phyloP scores from a whole-genome alignment of 2,888 invertebrate species.

The Drosophila birchii region DNA sequence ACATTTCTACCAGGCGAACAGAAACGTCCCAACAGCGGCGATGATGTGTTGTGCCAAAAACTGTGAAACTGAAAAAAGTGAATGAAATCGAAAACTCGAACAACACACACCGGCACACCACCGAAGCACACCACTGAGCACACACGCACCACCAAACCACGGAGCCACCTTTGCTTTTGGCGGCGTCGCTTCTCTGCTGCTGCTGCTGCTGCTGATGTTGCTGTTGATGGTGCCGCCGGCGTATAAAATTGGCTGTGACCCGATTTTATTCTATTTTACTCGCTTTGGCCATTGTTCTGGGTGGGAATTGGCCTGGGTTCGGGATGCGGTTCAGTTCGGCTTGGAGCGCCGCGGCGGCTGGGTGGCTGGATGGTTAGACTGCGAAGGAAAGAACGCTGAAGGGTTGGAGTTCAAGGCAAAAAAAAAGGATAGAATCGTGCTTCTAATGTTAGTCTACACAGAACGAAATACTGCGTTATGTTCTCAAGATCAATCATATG shows the following conservation, averaged over 20 bases:
- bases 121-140: constrained; percentile 25
- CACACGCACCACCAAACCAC: constrained; percentile 55
- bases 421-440: constrained; percentile 28
- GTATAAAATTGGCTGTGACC: constrained; percentile 78
- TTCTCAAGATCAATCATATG: not conserved
- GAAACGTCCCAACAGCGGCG: constrained; percentile 50
- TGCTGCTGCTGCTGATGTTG: constrained; percentile 11
- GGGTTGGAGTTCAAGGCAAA: constrained; percentile 27
- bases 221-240: constrained; percentile 40
- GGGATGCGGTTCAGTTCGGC: constrained; percentile 5
- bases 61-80: constrained; percentile 41
- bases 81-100: constrained; percentile 73
- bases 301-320: constrained; percentile 2
- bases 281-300: constrained; percentile 41
- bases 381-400: constrained; percentile 27
- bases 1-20: constrained; percentile 77
- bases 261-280: constrained; percentile 66
- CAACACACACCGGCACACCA: constrained; percentile 43
- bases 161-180: constrained; percentile 32
- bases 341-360: constrained; percentile 8
- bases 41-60: constrained; percentile 73
- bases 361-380: constrained; percentile 5
- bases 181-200: constrained; percentile 14
- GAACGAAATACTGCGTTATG: not conserved
- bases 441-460: constrained; percentile 26